Evolutionary conservation across 2,797 vertebrate species (phyloP).

Genomic region (Bovichtus variegatus): DNA sequence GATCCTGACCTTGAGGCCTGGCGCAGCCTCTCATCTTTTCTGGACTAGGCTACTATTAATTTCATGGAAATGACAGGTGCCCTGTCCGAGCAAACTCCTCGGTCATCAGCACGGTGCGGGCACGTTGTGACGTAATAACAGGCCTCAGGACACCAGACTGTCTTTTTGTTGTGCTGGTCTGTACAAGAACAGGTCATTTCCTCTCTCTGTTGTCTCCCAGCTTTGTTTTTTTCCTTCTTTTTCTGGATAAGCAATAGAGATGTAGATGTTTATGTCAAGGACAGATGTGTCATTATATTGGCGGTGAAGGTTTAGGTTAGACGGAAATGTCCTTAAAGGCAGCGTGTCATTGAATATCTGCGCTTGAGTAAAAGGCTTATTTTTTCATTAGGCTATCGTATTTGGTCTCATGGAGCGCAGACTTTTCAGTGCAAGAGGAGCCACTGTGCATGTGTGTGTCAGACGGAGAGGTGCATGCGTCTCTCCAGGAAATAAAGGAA

Average conservation of each 20-base stretch:
- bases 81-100: not conserved
- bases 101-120: conserved; percentile 12
- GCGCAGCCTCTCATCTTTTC: conserved; percentile 36
- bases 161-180: conserved; percentile 5
- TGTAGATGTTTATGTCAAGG: not conserved
- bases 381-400: conserved; percentile 23
- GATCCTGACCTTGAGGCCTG: conserved; percentile 45
- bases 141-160: conserved; percentile 2
- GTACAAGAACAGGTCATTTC: conserved; percentile 13
- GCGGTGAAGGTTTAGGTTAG: conserved; percentile 11
- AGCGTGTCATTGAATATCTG: conserved; percentile 18
- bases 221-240: not conserved
- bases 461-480: not conserved
- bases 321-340: conserved; percentile 8
- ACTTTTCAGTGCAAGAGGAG: conserved; percentile 13
- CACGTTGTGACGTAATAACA: conserved; percentile 12
- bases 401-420: conserved; percentile 21
- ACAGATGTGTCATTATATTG: not conserved
- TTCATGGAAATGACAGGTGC: conserved; percentile 43
- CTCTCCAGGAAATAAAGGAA: conserved; percentile 50
- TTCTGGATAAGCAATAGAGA: not conserved
- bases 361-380: conserved; percentile 25
- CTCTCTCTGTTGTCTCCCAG: not conserved
- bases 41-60: conserved; percentile 29
- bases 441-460: not conserved